These are phyloP conservation scores for Poicephalus gulielmi DNA, from an alignment of 2,113 vertebrate genomes.

Conservation along the genomic window DNA sequence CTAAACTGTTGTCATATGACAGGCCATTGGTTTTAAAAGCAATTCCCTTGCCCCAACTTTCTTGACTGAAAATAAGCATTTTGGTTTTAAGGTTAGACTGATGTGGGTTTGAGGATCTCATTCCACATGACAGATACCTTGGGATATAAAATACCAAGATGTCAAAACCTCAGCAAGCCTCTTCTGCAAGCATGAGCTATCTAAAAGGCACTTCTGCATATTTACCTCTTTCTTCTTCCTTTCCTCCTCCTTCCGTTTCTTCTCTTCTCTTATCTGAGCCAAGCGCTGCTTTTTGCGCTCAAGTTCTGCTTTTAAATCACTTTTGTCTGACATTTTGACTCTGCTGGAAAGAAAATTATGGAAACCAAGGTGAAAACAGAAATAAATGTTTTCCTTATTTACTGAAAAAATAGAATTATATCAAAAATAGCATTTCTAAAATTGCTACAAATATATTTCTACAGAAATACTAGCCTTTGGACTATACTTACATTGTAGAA, in stretches of 20 bases:
- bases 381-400: neutral
- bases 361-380: neutral
- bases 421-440: neutral
- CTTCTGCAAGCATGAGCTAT: neutral
- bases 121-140: neutral
- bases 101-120: neutral
- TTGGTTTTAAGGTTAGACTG: constrained; percentile 1
- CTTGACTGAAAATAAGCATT: constrained; percentile 18
- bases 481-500: neutral
- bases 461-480: neutral
- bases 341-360: constrained; percentile 37
- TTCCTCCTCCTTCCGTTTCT: constrained; percentile 98
- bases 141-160: neutral
- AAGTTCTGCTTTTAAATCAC: constrained; percentile 96
- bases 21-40: neutral
- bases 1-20: constrained; percentile 27
- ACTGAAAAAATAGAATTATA: neutral
- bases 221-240: constrained; percentile 97
- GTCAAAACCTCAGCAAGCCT: neutral
- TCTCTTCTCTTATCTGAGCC: constrained; percentile 97
- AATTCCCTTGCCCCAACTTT: neutral
- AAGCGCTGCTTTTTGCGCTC: constrained; percentile 98
- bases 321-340: constrained; percentile 95
- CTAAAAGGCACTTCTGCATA: neutral
- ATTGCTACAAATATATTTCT: neutral